phyloP scores from a whole-genome alignment of 2,888 invertebrate genomes.

The Timema podura region DNA sequence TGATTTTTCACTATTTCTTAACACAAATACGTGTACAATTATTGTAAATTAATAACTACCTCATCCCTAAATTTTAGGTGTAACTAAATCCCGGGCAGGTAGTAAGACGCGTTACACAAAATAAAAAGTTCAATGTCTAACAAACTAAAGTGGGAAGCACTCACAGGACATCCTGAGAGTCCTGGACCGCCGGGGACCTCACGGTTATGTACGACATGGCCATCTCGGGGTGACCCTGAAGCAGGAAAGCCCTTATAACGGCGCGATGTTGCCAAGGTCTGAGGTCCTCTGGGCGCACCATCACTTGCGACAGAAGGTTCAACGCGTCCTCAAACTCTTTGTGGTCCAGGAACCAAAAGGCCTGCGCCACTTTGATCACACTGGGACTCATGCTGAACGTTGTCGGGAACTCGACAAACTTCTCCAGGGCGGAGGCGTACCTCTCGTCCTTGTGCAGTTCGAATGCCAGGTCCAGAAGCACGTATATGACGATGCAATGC shows the following conservation, averaged over 20 bases:
- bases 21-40: too few species aligned
- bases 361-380: constrained; percentile 73
- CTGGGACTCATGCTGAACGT: constrained; percentile 73
- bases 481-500: constrained; percentile 74
- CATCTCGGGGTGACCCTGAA: constrained; percentile 63
- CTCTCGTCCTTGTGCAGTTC: constrained; percentile 19
- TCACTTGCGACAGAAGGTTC: constrained; percentile 58
- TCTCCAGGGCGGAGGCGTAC: constrained; percentile 40
- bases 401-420: constrained; percentile 74
- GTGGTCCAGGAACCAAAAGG: constrained; percentile 87
- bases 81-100: too few species aligned
- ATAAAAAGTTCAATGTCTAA: too few species aligned
- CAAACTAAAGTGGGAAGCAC: constrained; percentile 40
- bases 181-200: constrained; percentile 52
- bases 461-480: constrained; percentile 71
- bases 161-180: constrained; percentile 49
- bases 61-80: too few species aligned
- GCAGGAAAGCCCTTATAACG: constrained; percentile 60
- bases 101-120: too few species aligned
- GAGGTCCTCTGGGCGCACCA: constrained; percentile 56
- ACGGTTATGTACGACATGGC: constrained; percentile 68
- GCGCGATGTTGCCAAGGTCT: constrained; percentile 70
- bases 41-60: too few species aligned
- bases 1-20: too few species aligned
- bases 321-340: constrained; percentile 70